Conservation (phyloP, 2,888 invertebrate genomes). For the Phengaris arion region DNA sequence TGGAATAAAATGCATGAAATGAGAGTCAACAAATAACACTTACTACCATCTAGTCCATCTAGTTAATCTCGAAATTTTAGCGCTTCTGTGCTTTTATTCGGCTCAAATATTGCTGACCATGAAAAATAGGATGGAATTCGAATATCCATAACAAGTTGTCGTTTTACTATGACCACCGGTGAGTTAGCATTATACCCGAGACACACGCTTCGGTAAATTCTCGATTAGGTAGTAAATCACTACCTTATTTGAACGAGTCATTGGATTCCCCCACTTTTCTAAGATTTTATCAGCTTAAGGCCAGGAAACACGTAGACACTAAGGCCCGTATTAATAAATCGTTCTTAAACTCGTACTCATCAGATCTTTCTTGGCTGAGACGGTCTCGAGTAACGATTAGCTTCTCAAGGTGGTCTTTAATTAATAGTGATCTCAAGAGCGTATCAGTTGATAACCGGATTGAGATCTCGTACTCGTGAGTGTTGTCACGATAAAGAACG, state of each 20-base stretch:
- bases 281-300: too few relatives aligned
- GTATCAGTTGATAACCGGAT: too few relatives aligned
- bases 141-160: not conserved
- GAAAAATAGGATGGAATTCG: not conserved
- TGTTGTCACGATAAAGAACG: too few relatives aligned
- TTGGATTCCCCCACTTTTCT: not conserved
- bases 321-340: too few relatives aligned
- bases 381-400: too few relatives aligned
- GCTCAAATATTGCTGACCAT: not conserved
- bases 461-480: too few relatives aligned
- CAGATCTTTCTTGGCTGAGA: too few relatives aligned
- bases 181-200: not conserved
- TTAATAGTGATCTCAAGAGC: too few relatives aligned
- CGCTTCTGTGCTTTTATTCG: not conserved
- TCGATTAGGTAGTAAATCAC: not conserved
- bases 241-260: not conserved
- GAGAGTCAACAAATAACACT: too few relatives aligned
- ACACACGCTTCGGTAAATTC: not conserved
- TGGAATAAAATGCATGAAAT: not conserved
- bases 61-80: conserved; percentile 3
- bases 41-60: not conserved
- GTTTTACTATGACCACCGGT: not conserved
- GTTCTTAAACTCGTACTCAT: too few relatives aligned
- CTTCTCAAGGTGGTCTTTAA: too few relatives aligned
- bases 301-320: too few relatives aligned